These are phyloP conservation scores for Ancistrus triradiatus DNA, from an alignment of 2,113 vertebrate genomes.

Conservation along the genomic window DNA sequence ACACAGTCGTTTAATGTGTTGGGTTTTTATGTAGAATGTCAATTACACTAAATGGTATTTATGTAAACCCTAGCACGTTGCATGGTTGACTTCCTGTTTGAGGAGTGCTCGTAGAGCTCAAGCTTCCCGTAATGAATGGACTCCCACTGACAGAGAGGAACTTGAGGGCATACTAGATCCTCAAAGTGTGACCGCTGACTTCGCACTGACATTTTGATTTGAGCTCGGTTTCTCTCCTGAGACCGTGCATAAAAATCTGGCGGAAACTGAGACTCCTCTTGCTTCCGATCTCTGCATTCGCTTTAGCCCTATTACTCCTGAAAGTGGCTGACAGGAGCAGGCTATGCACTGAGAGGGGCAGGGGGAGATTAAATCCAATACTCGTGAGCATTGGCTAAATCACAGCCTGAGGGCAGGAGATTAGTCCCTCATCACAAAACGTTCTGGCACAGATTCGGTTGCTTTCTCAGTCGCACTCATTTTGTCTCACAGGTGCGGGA, in stretches of 20 bases:
- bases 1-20: neutral
- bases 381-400: slow-evolving; percentile 40
- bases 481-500: neutral
- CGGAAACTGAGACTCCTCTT: neutral
- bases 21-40: neutral
- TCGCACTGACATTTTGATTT: slow-evolving; percentile 39
- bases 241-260: slow-evolving; percentile 9
- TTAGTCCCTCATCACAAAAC: slow-evolving; percentile 29
- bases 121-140: slow-evolving; percentile 22
- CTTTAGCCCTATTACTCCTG: slow-evolving; percentile 42
- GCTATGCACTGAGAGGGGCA: slow-evolving; percentile 16
- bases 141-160: slow-evolving; percentile 9
- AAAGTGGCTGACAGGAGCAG: slow-evolving; percentile 37
- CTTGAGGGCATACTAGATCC: slow-evolving; percentile 3
- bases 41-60: neutral
- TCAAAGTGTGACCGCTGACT: slow-evolving; percentile 9
- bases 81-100: neutral
- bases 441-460: neutral
- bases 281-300: slow-evolving; percentile 42
- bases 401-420: slow-evolving; percentile 37
- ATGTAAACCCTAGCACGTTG: neutral
- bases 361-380: slow-evolving; percentile 43
- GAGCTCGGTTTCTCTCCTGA: slow-evolving; percentile 27
- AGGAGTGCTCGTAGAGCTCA: neutral
- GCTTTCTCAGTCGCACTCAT: slow-evolving; percentile 11